Base-by-base conservation (phyloP, 2,113 vertebrate genomes). In the Plectropomus leopardus region DNA sequence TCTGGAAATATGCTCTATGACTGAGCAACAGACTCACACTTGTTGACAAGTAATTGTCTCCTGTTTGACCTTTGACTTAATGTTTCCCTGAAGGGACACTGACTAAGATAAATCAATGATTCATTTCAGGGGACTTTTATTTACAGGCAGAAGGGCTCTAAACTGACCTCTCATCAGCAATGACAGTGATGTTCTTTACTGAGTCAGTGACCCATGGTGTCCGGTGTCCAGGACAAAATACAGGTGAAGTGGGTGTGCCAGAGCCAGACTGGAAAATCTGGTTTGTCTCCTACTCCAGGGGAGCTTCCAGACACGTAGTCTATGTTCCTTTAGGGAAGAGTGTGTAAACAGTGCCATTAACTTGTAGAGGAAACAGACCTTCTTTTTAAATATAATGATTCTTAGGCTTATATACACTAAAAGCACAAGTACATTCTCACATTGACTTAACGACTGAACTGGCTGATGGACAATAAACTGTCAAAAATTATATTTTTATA, bases 241-340 rank as follows among this genome's bases (percentile, higher is more conserved):
- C 80, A 82, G 83, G 82, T 84, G 84, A 55, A 34, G 50, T 53
- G 57, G 78, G 81, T 72, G 85, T 72, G 65, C 30, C 72, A n/a
- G 21, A 73, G 45, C 10, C 28, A 21, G 65, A 76, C 91, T 71
- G 66, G 92, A 92, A 89, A 92, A 81, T 80, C 90, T 26, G 58
- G 93, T 92, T 89, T 80, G 80, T 66, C 70, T 66, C 60, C 61
- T 71, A 21, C 78, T 72, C 59, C 78, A 66, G 10, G 17, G 15
- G n/a, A 19, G 11, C 28, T 48, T 28, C 15, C 15, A 55, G 32
- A 40, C 34, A 78, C 26, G 11, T 53, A 32, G 28, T 57, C 34
- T 24, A n/a, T 44, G n/a, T 71, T 65, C 36, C 21, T 60, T 10
- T 7, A 57, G 30, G 45, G 55, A 57, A 32, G 3, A 57, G 23